Conservation (phyloP, 92 coral and sea anemone genomes). For the Zoanthus solanderi region DNA sequence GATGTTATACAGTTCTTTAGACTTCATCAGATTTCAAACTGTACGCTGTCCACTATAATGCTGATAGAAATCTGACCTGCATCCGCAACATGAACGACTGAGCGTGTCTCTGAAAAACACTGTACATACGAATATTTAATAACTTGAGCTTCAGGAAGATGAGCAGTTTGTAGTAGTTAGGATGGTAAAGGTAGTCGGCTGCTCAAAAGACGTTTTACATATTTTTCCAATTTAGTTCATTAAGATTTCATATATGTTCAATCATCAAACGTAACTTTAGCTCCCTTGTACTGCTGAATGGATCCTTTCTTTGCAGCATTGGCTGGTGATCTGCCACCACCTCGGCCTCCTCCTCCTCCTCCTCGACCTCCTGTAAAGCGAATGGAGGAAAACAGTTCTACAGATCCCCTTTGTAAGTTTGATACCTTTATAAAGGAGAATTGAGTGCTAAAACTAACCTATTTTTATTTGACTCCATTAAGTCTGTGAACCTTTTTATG, state of each 20-base stretch:
- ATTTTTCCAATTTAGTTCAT: neutral
- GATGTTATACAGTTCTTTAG: too few relatives aligned
- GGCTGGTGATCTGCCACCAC: conserved; percentile 55
- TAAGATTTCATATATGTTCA: neutral
- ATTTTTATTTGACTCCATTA: too few relatives aligned
- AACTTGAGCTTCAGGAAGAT: too few relatives aligned
- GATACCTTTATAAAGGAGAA: neutral
- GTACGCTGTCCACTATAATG: too few relatives aligned
- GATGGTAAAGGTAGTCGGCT: neutral
- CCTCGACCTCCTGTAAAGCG: conserved; percentile 44
- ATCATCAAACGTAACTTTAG: conserved; percentile 90
- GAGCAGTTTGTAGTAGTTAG: too few relatives aligned
- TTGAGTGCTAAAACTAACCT: too few relatives aligned
- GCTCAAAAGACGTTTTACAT: neutral
- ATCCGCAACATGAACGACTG: too few relatives aligned
- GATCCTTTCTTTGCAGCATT: conserved; percentile 74
- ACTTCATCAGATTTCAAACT: too few relatives aligned
- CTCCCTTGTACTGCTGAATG: conserved; percentile 90
- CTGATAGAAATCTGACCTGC: too few relatives aligned
- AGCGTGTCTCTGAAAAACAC: too few relatives aligned
- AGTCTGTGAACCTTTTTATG: too few relatives aligned
- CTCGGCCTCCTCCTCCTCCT: conserved; percentile 46
- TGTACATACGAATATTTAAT: too few relatives aligned
- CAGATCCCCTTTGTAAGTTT: neutral
- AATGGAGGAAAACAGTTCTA: neutral